Evolutionary conservation across 2,888 invertebrate species (phyloP).

Genomic region (Epirrhoe alternata): DNA sequence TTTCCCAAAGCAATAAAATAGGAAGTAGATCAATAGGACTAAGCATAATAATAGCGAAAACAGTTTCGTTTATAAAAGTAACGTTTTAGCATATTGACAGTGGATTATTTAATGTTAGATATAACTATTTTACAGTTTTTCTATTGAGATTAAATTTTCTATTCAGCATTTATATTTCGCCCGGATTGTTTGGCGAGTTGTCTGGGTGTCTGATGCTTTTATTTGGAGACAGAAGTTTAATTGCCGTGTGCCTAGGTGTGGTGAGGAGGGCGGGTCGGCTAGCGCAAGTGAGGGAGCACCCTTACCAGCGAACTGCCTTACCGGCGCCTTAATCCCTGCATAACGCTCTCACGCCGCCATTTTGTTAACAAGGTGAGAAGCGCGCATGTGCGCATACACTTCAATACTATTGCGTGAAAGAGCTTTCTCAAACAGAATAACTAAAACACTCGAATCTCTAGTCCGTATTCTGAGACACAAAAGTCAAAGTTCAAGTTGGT

Average conservation of each 20-base stretch:
- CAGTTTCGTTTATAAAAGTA: conserved; percentile 56
- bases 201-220: conserved; percentile 57
- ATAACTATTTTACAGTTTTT: conserved; percentile 51
- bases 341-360: conserved; percentile 82
- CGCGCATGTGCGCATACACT: conserved; percentile 72
- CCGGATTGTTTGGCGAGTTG: conserved; percentile 20
- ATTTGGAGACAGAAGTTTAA: conserved; percentile 72
- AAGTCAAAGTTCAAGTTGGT: background rate
- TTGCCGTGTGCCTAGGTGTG: conserved; percentile 89
- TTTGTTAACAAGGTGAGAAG: conserved; percentile 85
- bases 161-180: conserved; percentile 71
- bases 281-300: conserved; percentile 97
- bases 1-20: conserved; percentile 80
- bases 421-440: background rate
- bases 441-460: background rate
- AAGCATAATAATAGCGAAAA: conserved; percentile 77
- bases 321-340: conserved; percentile 89
- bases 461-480: background rate
- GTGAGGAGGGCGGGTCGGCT: conserved; percentile 94
- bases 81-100: conserved; percentile 53
- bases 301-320: conserved; percentile 95
- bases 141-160: conserved; percentile 69
- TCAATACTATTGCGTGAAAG: conserved; percentile 66
- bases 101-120: conserved; percentile 60
- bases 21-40: conserved; percentile 70